These are phyloP conservation scores for Leptinotarsa peninsularis DNA, from an alignment of 2,888 invertebrate species.

Conservation along the genomic window DNA sequence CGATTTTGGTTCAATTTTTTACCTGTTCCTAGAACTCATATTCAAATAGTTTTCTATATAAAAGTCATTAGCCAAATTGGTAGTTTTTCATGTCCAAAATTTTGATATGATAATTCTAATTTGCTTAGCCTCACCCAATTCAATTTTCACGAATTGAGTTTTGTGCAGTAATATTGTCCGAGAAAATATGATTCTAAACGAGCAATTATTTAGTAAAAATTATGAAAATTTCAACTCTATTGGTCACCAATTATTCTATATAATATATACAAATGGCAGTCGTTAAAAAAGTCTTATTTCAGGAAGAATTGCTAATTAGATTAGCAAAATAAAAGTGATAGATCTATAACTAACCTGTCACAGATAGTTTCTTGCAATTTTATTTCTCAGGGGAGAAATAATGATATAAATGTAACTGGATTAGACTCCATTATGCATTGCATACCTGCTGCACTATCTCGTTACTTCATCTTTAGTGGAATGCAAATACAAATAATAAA, in stretches of 20 bases:
- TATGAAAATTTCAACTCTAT: conserved; percentile 29
- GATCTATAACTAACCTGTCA: conserved; percentile 26
- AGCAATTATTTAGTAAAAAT: conserved; percentile 24
- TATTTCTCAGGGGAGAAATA: not conserved
- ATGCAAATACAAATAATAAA: conserved; percentile 35
- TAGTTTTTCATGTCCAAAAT: not conserved
- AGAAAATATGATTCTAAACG: conserved; percentile 21
- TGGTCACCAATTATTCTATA: conserved; percentile 52
- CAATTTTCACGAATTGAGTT: not conserved
- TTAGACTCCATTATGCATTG: not conserved
- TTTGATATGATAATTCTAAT: conserved; percentile 31
- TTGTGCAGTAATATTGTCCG: conserved; percentile 9
- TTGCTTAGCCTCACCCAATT: not conserved
- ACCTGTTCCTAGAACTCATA: too few relatives aligned
- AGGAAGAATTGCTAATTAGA: conserved; percentile 50
- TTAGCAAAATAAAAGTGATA: conserved; percentile 30
- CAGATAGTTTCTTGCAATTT: not conserved
- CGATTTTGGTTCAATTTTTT: too few relatives aligned
- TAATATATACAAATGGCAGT: conserved; percentile 59
- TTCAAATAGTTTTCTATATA: not conserved
- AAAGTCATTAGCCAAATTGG: not conserved
- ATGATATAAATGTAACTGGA: not conserved
- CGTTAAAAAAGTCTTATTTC: conserved; percentile 49
- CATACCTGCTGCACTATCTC: not conserved
- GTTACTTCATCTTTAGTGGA: conserved; percentile 28